Percentiles rank a stretch among this genome's conserved stretches.
phyloP scores from a whole-genome alignment of 2,797 vertebrate species.

The Pipistrellus pipistrellus region DNA sequence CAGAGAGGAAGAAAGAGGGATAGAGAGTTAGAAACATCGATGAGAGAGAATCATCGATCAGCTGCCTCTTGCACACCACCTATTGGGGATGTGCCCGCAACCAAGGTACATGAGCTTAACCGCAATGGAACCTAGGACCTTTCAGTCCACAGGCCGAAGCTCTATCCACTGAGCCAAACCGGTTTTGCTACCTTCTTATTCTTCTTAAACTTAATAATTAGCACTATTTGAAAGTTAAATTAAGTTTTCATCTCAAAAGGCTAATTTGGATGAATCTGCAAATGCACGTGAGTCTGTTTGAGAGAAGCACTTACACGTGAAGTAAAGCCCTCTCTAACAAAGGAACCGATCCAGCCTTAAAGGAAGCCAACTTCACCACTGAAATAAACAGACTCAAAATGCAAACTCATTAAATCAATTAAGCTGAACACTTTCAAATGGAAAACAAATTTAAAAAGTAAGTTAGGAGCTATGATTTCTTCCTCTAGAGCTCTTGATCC shows the following conservation, averaged over 20 bases:
- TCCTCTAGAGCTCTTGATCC: neutral
- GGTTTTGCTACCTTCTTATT: neutral
- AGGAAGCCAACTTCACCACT: slow-evolving; percentile 12
- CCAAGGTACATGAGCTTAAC: no score
- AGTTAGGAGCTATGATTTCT: neutral
- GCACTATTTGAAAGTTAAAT: neutral
- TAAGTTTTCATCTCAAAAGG: neutral
- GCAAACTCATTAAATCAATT: neutral
- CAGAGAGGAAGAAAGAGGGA: no score
- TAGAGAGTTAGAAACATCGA: no score
- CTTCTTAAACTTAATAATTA: neutral
- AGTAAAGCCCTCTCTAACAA: neutral
- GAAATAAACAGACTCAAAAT: neutral
- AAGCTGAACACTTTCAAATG: neutral
- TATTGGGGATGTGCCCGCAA: no score
- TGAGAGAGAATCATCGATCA: no score
- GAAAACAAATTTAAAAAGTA: neutral
- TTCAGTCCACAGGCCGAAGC: no score
- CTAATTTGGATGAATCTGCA: neutral
- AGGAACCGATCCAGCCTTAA: neutral
- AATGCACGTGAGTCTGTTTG: neutral
- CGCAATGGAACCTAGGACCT: no score
- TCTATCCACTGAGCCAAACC: no score
- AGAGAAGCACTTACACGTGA: neutral
- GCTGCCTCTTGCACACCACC: no score